Evolutionary conservation across 2,797 vertebrate genomes (phyloP), one percentile per base, ranked within the genome.

Genomic region (Tragelaphus eurycerus): DNA sequence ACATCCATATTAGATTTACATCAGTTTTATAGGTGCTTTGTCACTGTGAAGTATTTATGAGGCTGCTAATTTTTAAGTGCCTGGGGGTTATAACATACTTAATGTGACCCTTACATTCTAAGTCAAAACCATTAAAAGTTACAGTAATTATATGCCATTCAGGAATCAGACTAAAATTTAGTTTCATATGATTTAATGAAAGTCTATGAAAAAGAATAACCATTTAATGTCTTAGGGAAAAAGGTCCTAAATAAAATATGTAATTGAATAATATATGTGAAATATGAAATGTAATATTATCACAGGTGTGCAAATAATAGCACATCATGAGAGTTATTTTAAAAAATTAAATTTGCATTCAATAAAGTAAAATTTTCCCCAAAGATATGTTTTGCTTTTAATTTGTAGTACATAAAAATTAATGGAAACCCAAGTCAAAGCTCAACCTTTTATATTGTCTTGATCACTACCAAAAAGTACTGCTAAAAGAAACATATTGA

Each of bases 1-100:
- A 95, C 96, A 98, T 98, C 98, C 96, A 98, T 98, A 97, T 97
- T 97, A 97, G 98, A 98, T 98, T 98, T 98, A 97, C 98, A 97
- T 96, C 97, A 98, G 84, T 83, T 98, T 98, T 98, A 98, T 98
- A 94, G 97, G 97, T 50, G 96, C 98, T 98, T 98, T 98, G 97
- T 98, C 98, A 98, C 97, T 95, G 86, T 98, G 97, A 98, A 98
- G 98, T 98, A 96, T 98, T 98, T 99, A 98, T 98, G 97, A 97
- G 98, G 96, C 97, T 97, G 95, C 98, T 98, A 98, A 98, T 96
- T 98, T 98, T 98, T 97, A 98, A 93, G 97, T 98, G 97, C 97
- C 98, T 93, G 48, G 71, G 97, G 98, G 85, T 98, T 98, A 96
- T 94, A 98, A 97, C 95, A 97, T 97, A 98, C 97, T 98, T 98